Base-by-base conservation (phyloP, 2,113 vertebrate species). In the Erythrocercus mccallii region DNA sequence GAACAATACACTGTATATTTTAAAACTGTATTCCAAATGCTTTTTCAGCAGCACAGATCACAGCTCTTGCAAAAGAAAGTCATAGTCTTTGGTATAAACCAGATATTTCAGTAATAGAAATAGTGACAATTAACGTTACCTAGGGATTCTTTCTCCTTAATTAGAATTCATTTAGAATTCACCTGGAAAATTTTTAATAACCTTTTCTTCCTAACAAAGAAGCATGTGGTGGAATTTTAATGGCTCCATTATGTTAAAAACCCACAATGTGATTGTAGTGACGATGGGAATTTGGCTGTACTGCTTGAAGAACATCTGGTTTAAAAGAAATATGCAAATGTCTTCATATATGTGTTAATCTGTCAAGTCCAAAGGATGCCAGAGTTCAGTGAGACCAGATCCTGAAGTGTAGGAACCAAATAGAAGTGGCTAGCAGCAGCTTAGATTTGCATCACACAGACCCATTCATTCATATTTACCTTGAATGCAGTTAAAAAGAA, bases 321-420 rank as follows among this genome's bases (percentile, higher is more conserved):
- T 96, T 90, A 92, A 94, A 97, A 96, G 68, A 94, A 96, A 96
- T 96, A 96, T 95, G 92, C 76, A 97, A 96, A 97, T 97, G 78
- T 94, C 64, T 89, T 92, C 81, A 74, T 95, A 87, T 97, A 94
- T 84, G 93, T 95, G 96, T 96, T 96, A 95, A 96, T 96, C 93
- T 95, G 96, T 94, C 82, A 96, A 97, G 87, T 88, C 65, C 86
- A 95, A 88, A 91, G 65, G 79, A 94, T 84, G 87, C 81, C 94
- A 96, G 88, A 69, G 44, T 91, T 93, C 88, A 78, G 53, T 33
- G 35, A 86, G 90, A 83, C 57, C 48, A 88, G 91, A 78, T 48
- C 72, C 27, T 58, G 28, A 87, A 77, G 31, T 57, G 54, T 16
- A 37, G 22, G 28, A 69, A 80, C 61, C n/a, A 85, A 90, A 73